These are phyloP conservation scores for Cecropterus lyciades DNA, from an alignment of 1,140 invertebrate species.

Conservation along the genomic window DNA sequence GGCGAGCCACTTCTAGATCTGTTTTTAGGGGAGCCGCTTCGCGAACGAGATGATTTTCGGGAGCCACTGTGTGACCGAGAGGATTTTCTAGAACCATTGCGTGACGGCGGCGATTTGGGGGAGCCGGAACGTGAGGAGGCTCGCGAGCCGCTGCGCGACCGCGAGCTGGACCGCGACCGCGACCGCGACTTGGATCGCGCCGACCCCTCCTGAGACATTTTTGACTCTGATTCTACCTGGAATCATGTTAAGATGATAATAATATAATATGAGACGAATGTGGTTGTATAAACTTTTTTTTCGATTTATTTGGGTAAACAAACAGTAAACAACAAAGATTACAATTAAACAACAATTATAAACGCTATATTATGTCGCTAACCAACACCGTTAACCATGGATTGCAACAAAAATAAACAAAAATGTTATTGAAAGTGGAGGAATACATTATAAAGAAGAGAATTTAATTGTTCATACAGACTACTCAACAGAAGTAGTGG, in stretches of 20 bases:
- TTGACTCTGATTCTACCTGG: slow-evolving; percentile 60
- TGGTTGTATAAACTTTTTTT: too few relatives aligned
- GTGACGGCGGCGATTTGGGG: not conserved
- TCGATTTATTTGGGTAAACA: too few relatives aligned
- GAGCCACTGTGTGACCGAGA: slow-evolving; percentile 40
- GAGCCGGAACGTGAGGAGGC: slow-evolving; percentile 40
- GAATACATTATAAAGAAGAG: too few relatives aligned
- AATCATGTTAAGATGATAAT: not conserved
- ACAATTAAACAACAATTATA: too few relatives aligned
- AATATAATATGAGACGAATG: too few relatives aligned
- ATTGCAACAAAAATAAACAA: too few relatives aligned
- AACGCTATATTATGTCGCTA: too few relatives aligned
- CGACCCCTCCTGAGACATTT: slow-evolving; percentile 66
- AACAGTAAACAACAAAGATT: too few relatives aligned
- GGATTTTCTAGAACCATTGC: slow-evolving; percentile 39
- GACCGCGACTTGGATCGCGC: slow-evolving; percentile 47
- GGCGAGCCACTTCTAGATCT: slow-evolving; percentile 40
- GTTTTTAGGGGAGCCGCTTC: slow-evolving; percentile 22
- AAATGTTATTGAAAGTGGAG: too few relatives aligned
- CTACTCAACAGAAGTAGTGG: too few relatives aligned
- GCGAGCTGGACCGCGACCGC: slow-evolving; percentile 48
- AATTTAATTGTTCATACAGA: too few relatives aligned
- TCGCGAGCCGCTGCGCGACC: slow-evolving; percentile 35
- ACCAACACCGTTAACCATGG: too few relatives aligned
- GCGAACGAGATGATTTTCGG: slow-evolving; percentile 39